These are phyloP conservation scores for Erannis defoliaria DNA, from an alignment of 2,888 invertebrate genomes.

Conservation along the genomic window DNA sequence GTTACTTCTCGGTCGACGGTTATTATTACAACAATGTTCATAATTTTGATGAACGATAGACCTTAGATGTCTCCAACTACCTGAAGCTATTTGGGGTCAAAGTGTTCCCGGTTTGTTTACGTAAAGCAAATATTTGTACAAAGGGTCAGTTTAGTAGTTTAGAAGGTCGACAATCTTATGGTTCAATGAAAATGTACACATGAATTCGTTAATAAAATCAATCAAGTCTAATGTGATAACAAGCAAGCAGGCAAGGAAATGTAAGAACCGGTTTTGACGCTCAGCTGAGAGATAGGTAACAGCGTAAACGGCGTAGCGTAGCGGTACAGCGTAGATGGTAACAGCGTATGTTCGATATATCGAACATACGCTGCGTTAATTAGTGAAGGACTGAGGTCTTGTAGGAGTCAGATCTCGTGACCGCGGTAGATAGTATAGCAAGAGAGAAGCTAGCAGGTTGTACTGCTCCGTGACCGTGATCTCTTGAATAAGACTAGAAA, in stretches of 20 bases:
- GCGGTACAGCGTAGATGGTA: no score
- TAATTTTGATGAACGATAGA: constrained; percentile 39
- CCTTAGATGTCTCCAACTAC: constrained; percentile 27
- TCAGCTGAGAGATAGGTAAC: no score
- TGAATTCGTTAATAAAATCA: background rate
- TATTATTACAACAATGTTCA: constrained; percentile 43
- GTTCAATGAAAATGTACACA: constrained; percentile 10
- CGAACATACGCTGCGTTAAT: no score
- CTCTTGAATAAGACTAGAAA: background rate
- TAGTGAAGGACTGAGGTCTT: no score
- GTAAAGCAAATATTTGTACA: constrained; percentile 37
- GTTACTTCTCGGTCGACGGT: constrained; percentile 40
- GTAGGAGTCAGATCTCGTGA: no score
- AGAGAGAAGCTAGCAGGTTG: no score
- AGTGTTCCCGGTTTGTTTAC: constrained; percentile 27
- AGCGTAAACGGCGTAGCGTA: no score
- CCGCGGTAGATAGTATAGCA: no score
- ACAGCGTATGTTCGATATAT: no score
- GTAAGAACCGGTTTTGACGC: no score
- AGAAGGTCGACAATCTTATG: constrained; percentile 17
- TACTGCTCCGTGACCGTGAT: no score
- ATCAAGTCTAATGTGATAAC: background rate
- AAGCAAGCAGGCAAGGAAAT: no score
- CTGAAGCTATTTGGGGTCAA: constrained; percentile 30
- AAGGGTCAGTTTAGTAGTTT: constrained; percentile 31